Percentiles rank a stretch among this genome's conserved stretches.
Conservation (phyloP, 2,113 vertebrate genomes). For the Noctilio leporinus region DNA sequence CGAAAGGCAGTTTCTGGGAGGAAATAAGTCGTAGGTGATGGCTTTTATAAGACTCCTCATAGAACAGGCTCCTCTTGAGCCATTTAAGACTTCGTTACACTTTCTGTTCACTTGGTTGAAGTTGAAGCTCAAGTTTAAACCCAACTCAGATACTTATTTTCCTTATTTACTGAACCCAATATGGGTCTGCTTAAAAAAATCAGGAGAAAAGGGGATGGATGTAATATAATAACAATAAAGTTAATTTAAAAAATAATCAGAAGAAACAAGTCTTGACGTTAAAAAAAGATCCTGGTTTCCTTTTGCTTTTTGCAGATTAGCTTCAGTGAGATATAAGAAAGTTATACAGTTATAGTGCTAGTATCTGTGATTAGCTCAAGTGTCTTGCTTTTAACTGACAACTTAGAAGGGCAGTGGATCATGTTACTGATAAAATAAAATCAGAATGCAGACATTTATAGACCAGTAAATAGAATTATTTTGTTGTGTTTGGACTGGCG, state of each 20-base stretch:
- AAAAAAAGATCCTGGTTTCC: not conserved
- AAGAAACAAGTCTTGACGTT: not conserved
- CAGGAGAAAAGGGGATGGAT: no score
- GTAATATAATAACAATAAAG: no score
- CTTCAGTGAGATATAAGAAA: not conserved
- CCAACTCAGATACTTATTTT: not conserved
- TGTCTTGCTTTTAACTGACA: not conserved
- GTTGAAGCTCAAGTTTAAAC: not conserved
- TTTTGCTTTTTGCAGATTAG: not conserved
- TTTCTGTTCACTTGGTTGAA: not conserved
- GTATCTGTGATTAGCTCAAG: not conserved
- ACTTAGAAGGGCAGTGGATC: not conserved
- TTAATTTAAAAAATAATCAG: slow-evolving; percentile 8
- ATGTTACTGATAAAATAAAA: not conserved
- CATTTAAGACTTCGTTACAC: slow-evolving; percentile 51
- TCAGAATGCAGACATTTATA: not conserved
- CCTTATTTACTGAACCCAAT: not conserved
- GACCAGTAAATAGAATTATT: not conserved
- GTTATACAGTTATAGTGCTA: not conserved
- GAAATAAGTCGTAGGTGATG: slow-evolving; percentile 55
- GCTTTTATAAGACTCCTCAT: slow-evolving; percentile 34
- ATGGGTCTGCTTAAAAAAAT: not conserved
- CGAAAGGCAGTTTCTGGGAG: slow-evolving; percentile 64
- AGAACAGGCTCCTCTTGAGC: slow-evolving; percentile 52
- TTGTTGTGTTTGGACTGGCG: slow-evolving; percentile 26